Evolutionary conservation across 1,140 invertebrate species (phyloP), one percentile per base, ranked within the genome.

Genomic region (Holotrichia oblita): DNA sequence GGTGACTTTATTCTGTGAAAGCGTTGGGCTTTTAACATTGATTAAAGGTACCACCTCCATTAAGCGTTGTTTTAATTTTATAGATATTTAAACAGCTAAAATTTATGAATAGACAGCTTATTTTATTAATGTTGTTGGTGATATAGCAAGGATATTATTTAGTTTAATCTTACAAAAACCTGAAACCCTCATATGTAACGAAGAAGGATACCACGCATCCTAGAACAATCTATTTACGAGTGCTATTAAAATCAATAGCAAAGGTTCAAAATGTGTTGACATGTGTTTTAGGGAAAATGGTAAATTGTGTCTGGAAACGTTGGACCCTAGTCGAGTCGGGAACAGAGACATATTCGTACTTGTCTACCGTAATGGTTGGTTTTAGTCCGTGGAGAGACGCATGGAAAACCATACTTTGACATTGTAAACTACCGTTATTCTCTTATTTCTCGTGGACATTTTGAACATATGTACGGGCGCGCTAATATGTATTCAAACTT

Each of bases 261-360:
- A 12, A 48, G n/a, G 17, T 64, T 64, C 24, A 24, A 64, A 64
- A 27, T 12, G 61, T 64, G 61, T 64, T 64, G 61, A 64, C 61
- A 27, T 64, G 61, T 20, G 10, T 22, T 64, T 64, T 20, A 48
- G 12, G 44, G 12, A 48, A 64, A 64, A 64, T 64, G 17, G 17
- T 20, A 48, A 48, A 48, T 48, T 10, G 8, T 12, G 44, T 8
- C 44, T 48, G 44, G n/a, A 2, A 7, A 64, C 17, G 24, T 64
- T 22, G 17, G 10, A 64, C 61, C 17, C 61, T 3, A 20, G 17
- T 22, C 61, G 22, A 64, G 61, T 20, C 6, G 9, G 17, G 24
- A 20, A 64, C 17, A 22, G 17, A 64, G 10, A 22, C 9, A 64
- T 20, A 64, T 64, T 20, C 17, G 9, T 64, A 64, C 61, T 9